Evolutionary conservation across 2,888 invertebrate genomes (phyloP).

Genomic region (Imbricaverruca yamaguchii): DNA sequence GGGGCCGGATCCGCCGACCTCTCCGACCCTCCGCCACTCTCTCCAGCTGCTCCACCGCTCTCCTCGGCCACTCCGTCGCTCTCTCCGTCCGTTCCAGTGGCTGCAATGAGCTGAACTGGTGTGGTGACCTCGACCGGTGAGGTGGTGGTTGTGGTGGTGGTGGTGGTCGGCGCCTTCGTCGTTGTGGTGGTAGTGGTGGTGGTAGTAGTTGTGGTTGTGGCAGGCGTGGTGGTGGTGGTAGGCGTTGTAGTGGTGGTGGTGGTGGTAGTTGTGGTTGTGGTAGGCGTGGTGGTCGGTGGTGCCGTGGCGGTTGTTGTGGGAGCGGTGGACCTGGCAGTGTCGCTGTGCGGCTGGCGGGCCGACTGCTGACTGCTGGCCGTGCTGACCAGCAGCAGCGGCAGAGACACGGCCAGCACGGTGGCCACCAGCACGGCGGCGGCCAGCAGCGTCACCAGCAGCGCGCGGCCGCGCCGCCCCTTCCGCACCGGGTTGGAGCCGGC

Average conservation of each 20-base stretch:
- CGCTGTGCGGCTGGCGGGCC: neutral
- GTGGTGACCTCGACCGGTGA: neutral
- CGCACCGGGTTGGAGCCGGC: neutral
- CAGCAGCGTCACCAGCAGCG: neutral
- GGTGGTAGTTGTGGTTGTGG: neutral
- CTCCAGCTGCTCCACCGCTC: too few species aligned
- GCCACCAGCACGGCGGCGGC: neutral
- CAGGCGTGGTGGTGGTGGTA: neutral
- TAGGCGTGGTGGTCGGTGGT: neutral
- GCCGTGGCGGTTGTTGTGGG: neutral
- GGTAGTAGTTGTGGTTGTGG: neutral
- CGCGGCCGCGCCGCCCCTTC: neutral
- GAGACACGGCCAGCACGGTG: neutral
- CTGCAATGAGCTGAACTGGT: too few species aligned
- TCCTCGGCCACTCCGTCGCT: too few species aligned
- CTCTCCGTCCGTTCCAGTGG: too few species aligned
- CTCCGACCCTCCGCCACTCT: too few species aligned
- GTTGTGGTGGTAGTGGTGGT: neutral
- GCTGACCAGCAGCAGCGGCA: conserved; percentile 6
- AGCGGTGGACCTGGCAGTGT: neutral
- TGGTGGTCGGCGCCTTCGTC: neutral
- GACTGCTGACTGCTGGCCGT: neutral
- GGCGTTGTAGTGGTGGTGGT: neutral
- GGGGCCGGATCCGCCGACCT: too few species aligned
- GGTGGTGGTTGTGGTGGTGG: neutral